Evolutionary conservation across 2,888 invertebrate genomes (phyloP), one percentile per base, ranked within the genome.

Genomic region (Cheilosia impressa): DNA sequence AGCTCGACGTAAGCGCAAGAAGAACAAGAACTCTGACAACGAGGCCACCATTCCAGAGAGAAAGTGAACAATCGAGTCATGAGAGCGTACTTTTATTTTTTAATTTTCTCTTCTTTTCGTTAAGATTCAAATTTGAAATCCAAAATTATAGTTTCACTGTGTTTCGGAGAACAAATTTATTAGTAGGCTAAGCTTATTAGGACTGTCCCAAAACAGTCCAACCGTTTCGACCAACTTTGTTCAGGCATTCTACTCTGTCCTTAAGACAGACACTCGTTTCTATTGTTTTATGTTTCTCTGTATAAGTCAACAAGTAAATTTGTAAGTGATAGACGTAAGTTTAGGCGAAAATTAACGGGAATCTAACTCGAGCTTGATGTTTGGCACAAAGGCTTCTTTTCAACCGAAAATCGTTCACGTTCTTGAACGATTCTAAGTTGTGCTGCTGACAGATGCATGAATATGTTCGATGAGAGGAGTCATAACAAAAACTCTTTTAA

Each of bases 1-100:
- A 72, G 88, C 89, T 87, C 89, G 91, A 77, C 90, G 89, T 82
- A 87, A 88, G 55, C 89, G 91, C 77, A 91, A 90, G 87, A 88
- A 88, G 83, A 75, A 89, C 60, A 89, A 90, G 66, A 73, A 68
- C 47, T 27, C 60, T 63, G 60, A 87, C 60, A 87, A 88, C 69
- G 88, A 88, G 50, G 87, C 78, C 58, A 68, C 72, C 85, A 88
- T 88, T 87, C 87, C 88, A 87, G 88, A 88, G 73, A 53, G 81
- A 68, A 87, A 81, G 38, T 87, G 62, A 81, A 77, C 52, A 55
- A 60, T 71, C 58, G 22, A 65, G 55, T 69, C 66, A 63, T 69
- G 53, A 73, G 52, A 58, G 62, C 34, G 47, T 50, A 52, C 27
- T 47, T 60, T 75, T 13, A 43, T 58, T 10, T 57, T 68, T 34